Evolutionary conservation across 2,888 invertebrate genomes (phyloP).

Genomic region (Tiphia femorata): DNA sequence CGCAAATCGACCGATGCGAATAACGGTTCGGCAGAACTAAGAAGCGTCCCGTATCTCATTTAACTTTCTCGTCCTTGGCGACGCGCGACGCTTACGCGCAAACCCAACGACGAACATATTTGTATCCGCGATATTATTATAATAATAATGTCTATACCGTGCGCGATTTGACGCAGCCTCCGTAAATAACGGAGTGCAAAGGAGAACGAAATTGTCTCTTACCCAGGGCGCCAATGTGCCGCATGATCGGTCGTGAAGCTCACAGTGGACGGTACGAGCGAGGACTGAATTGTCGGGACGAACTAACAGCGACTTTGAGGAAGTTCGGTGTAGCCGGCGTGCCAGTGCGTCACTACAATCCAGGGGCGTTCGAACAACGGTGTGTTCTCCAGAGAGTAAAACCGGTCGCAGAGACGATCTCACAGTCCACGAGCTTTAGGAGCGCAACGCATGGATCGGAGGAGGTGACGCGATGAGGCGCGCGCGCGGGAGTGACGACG

Average conservation of each 20-base stretch:
- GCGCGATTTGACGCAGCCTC: too few relatives aligned
- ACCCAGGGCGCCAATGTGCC: constrained; percentile 11
- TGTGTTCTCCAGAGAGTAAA: constrained; percentile 17
- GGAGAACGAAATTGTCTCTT: constrained; percentile 6
- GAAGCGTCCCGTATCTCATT: too few relatives aligned
- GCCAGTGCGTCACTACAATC: neutral
- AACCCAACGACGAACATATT: too few relatives aligned
- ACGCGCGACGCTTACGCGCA: too few relatives aligned
- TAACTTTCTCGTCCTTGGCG: too few relatives aligned
- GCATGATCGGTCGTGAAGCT: constrained; percentile 11
- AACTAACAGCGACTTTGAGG: neutral
- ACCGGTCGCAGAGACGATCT: constrained; percentile 35
- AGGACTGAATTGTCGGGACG: neutral
- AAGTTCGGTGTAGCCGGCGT: neutral
- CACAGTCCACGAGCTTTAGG: constrained; percentile 11
- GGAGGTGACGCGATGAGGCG: neutral
- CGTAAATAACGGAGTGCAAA: neutral
- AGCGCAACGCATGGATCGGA: neutral
- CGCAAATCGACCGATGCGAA: too few relatives aligned
- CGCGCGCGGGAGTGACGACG: neutral
- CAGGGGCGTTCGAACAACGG: neutral
- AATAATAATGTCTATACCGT: too few relatives aligned
- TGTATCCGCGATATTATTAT: too few relatives aligned
- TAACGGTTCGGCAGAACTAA: too few relatives aligned
- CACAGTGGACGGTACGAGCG: neutral